Evolutionary conservation across 2,797 vertebrate species (phyloP), one percentile per base, ranked within the genome.

Genomic region (Tamandua tetradactyla): DNA sequence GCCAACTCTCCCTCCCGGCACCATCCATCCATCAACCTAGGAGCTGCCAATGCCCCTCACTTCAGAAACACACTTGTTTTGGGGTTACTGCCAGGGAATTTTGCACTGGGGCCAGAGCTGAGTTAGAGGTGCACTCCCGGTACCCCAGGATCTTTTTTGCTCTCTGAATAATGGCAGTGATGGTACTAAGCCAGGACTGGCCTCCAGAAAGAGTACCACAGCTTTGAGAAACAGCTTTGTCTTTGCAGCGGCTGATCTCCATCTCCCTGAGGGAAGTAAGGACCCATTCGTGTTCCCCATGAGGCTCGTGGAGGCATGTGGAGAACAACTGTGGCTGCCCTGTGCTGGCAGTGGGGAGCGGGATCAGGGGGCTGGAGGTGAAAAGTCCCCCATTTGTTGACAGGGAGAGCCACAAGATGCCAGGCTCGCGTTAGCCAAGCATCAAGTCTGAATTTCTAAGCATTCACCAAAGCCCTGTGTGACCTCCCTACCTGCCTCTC

Each of bases 201-300:
- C 69, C 96, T 96, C 95, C 78, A 69, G 61, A 86, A 62, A 94
- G 91, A 69, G 82, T 27, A 7, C 66, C 47, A 32, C 75, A 87
- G 81, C 89, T n/a, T n/a, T n/a, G 87, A 85, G 95, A 95, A 96
- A 75, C 47, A 62, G 80, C 89, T 93, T 95, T 35, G 40, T 95
- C 97, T 93, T 79, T 92, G 76, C 71, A 94, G 82, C 57, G 40
- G 61, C 95, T 93, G 72, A 32, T 66, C n/a, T 87, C 88, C 93
- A 82, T 84, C 94, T 97, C 95, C 62, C 68, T 90, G 59, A 76
- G 71, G 32, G 89, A 94, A 94, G 86, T 91, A 91, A 96, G 90
- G 83, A 95, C 49, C 52, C 91, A 47, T 96, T 97, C 95, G n/a
- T 32, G 20, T 2, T 91, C 89, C 90, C 95, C 92, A 94, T 96